These are phyloP conservation scores for Erpetoichthys calabaricus DNA, from an alignment of 2,797 vertebrate species.

Conservation along the genomic window DNA sequence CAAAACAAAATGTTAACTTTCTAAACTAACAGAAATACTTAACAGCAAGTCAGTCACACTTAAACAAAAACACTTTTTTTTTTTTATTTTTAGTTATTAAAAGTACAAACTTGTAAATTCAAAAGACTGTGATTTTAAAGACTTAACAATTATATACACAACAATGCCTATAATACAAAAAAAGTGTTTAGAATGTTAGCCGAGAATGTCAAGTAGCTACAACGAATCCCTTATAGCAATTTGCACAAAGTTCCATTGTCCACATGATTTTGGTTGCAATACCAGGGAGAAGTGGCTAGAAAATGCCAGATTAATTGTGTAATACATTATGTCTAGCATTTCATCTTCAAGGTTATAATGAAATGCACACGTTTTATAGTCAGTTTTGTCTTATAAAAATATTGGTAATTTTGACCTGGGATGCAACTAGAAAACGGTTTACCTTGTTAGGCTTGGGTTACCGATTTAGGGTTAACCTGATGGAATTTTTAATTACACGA, in stretches of 20 bases:
- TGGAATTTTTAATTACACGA: conserved; percentile 89
- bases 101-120: conserved; percentile 49
- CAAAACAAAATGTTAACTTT: background rate
- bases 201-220: no score
- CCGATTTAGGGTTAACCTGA: conserved; percentile 89
- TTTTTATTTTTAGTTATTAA: conserved; percentile 48
- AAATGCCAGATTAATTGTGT: no score
- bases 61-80: conserved; percentile 24
- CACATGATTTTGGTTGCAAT: no score
- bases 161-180: conserved; percentile 52
- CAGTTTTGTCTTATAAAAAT: no score
- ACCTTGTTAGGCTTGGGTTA: conserved; percentile 35
- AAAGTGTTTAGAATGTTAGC: conserved; percentile 19
- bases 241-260: no score
- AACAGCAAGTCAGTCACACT: conserved; percentile 26
- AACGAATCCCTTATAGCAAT: no score
- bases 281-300: no score
- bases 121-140: conserved; percentile 38
- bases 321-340: no score
- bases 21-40: conserved; percentile 20
- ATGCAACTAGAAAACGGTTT: conserved; percentile 13
- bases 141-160: conserved; percentile 53
- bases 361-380: no score
- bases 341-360: no score
- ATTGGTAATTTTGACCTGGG: no score